phyloP scores from a whole-genome alignment of 2,797 vertebrate genomes.

The Schizopygopsis malacanthus region DNA sequence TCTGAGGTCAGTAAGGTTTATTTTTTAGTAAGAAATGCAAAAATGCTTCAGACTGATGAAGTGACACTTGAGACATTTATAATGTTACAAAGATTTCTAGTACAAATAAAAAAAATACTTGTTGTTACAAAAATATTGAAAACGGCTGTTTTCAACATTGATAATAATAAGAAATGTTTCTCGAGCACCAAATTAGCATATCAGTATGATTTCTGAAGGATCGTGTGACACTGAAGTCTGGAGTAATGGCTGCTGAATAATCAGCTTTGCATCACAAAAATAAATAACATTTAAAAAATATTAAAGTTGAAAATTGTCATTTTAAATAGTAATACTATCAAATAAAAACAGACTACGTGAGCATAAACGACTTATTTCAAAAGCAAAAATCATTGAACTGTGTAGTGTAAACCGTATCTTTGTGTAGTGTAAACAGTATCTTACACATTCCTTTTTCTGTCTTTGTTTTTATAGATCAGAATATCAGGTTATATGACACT shows the following conservation, averaged over 20 bases:
- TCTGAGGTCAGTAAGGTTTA: background rate
- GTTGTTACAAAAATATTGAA: background rate
- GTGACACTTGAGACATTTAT: background rate
- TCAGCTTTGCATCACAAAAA: background rate
- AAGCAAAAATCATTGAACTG: no score
- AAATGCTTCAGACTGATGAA: background rate
- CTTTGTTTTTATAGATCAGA: slow-evolving; percentile 81
- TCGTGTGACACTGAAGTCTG: background rate
- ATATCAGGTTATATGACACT: slow-evolving; percentile 90
- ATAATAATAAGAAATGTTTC: background rate
- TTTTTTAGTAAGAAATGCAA: background rate
- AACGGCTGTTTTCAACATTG: background rate
- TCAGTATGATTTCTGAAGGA: background rate
- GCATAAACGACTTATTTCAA: background rate
- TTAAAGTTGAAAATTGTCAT: background rate
- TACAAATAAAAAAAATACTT: background rate
- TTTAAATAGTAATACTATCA: background rate
- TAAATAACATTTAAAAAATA: background rate
- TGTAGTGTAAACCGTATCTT: background rate
- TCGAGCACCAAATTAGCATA: background rate
- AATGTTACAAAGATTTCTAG: background rate
- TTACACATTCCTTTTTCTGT: background rate
- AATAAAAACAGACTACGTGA: background rate
- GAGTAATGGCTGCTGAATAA: background rate
- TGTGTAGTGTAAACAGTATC: background rate